Evolutionary conservation across 2,797 vertebrate species (phyloP), one percentile per base, ranked within the genome.

Genomic region (Toxotes lorentzi): DNA sequence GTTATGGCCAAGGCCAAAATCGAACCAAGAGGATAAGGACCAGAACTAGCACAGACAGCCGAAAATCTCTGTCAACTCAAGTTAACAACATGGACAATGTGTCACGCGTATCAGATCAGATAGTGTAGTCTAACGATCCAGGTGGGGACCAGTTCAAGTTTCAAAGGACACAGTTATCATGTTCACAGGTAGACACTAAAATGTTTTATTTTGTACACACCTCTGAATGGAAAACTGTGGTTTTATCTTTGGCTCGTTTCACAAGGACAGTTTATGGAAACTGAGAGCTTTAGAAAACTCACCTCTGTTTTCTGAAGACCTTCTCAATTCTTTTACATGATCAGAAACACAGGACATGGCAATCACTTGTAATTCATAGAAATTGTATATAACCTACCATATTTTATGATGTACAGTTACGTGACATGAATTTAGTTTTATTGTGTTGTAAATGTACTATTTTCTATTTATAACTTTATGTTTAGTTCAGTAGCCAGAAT

Each of bases 41-140:
- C 32, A 94, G 90, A 82, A 88, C 94, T 1, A 96, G 95, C 89
- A 97, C 96, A 1, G 97, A 97, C 83, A 99, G 97, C 87, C 94
- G 96, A 38, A 99, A 99, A 91, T 99, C 98, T n/a, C 85, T 98
- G 84, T 98, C 97, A 24, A 98, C 97, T 5, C 97, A 99, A 85
- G 94, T 96, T 81, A 96, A 95, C 93, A 96, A 97, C 83, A 95
- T 96, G 80, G 97, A 99, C 88, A 97, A 96, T 0, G 51, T 96
- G 86, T 96, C 96, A 17, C 96, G 96, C 88, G 95, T 96, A 71
- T 97, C 97, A 7, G 98, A 99, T 84, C 96, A 98, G 0, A 93
- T 97, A n/a, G 94, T 96, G 66, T 98, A 88, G 93, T 91, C 66
- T 91, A 72, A 24, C 9, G 14, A 40, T 34, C 6, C 17, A 14